Base-by-base conservation (phyloP, 2,888 invertebrate species). In the Leptothorax acervorum region DNA sequence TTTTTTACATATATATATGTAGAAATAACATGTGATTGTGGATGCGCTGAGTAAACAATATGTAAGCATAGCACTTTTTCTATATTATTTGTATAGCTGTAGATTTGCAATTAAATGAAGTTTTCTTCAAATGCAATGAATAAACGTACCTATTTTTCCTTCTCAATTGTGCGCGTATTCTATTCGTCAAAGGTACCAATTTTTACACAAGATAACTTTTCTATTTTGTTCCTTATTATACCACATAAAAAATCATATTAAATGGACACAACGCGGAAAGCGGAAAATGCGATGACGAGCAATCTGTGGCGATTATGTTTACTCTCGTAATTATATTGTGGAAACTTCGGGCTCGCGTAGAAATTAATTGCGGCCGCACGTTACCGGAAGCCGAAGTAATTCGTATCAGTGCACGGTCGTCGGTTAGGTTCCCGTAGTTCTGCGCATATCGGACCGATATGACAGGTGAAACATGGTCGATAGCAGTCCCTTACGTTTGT, bases 301-400 rank as follows among this genome's bases (percentile, higher is more conserved):
- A 42, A 66, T 74, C 9, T 55, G 48, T 48, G 70, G 35, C 18
- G 45, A 71, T 79, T 73, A 63, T 39, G 57, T 48, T 79, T 79
- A 79, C 35, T 60, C 48, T 35, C 18, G 45, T 51, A 74, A 74
- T 79, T 74, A 74, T 60, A 74, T 74, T 60, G 75, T 48, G 75
- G 71, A 70, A 55, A 31, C 42, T 55, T 45, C 48, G 45, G 28
- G 15, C 12, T 9, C 42, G 31, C 75, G 75, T 39, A 18, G 60
- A 48, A 79, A 79, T 79, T 73, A 79, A 79, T 74, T 79, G 75
- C 65, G 65, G 39, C 18, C 35, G 39, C 75, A 39, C 79, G 60
- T 74, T 60, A 79, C 75, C 75, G 75, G 74, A 79, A 79, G 75
- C 75, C 60, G 79, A 79, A 79, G 79, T 79, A 79, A 79, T 79